phyloP scores from a whole-genome alignment of 2,888 invertebrate species.

The Pristionchus fissidentatus region DNA sequence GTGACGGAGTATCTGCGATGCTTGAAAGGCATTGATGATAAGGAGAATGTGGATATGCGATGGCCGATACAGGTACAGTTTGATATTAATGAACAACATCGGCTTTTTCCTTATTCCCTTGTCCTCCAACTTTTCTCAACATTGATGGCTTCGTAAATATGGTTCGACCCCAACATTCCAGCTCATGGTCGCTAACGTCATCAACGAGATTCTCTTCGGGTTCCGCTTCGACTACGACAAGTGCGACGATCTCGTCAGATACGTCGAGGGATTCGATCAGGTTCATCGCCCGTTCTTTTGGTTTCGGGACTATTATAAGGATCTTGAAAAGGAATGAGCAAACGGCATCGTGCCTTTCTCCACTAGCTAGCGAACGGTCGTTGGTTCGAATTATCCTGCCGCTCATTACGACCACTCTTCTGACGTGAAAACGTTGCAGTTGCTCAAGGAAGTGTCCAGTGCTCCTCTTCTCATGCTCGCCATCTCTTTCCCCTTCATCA shows the following conservation, averaged over 20 bases:
- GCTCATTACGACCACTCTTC: no score
- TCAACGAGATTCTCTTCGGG: conserved; percentile 3
- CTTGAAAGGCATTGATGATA: background rate
- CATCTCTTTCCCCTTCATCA: background rate
- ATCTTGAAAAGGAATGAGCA: no score
- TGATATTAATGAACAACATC: no score
- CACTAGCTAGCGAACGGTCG: no score
- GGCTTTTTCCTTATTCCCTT: no score
- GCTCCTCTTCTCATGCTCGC: background rate
- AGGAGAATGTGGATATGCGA: background rate
- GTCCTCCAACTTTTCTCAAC: no score
- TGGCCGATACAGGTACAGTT: background rate
- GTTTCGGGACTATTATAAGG: no score
- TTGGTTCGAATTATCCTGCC: no score
- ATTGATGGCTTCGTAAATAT: background rate
- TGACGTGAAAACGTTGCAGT: no score
- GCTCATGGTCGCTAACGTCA: conserved; percentile 9
- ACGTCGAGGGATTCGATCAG: background rate
- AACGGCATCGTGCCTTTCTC: no score
- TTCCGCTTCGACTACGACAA: background rate
- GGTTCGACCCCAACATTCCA: no score
- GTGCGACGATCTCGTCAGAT: background rate
- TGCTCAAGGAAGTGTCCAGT: background rate
- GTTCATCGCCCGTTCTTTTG: background rate
- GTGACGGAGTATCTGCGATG: background rate